phyloP scores from a whole-genome alignment of 2,888 invertebrate species.

The Erebia palarica region DNA sequence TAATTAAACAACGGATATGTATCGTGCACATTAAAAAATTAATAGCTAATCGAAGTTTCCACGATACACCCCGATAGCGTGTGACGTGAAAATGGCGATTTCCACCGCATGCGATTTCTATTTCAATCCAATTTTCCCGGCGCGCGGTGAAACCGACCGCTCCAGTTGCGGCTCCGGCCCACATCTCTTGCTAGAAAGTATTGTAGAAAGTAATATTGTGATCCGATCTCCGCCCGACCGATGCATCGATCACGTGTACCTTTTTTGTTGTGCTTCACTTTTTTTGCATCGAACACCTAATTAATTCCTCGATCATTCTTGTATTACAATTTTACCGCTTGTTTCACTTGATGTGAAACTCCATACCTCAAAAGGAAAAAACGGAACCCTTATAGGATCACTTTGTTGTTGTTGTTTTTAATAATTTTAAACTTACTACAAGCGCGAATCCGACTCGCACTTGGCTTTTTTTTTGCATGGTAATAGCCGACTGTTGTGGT shows the following conservation, averaged over 20 bases:
- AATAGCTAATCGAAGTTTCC: conserved; percentile 51
- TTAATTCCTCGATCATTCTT: conserved; percentile 16
- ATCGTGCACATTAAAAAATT: conserved; percentile 16
- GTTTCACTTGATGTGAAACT: conserved; percentile 10
- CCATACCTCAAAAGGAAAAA: too few species aligned
- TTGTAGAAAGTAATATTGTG: conserved; percentile 80
- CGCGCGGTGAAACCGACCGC: conserved; percentile 80
- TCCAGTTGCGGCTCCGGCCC: conserved; percentile 78
- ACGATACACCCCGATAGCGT: conserved; percentile 51
- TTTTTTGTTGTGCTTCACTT: conserved; percentile 55
- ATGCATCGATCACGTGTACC: conserved; percentile 72
- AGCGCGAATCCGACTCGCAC: too few species aligned
- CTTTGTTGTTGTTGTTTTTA: too few species aligned
- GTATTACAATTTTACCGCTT: conserved; percentile 7
- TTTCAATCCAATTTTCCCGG: conserved; percentile 81
- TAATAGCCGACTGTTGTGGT: too few species aligned
- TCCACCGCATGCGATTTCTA: conserved; percentile 78
- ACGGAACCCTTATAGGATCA: too few species aligned
- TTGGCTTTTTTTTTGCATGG: too few species aligned
- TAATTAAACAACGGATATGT: not conserved
- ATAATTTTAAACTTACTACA: too few species aligned
- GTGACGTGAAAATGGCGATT: conserved; percentile 76
- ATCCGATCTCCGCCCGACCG: conserved; percentile 67
- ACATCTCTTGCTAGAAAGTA: conserved; percentile 82
- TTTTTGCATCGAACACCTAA: conserved; percentile 44